Evolutionary conservation across 2,888 invertebrate species (phyloP), one percentile per base, ranked within the genome.

Genomic region (Salpingus planirostris): DNA sequence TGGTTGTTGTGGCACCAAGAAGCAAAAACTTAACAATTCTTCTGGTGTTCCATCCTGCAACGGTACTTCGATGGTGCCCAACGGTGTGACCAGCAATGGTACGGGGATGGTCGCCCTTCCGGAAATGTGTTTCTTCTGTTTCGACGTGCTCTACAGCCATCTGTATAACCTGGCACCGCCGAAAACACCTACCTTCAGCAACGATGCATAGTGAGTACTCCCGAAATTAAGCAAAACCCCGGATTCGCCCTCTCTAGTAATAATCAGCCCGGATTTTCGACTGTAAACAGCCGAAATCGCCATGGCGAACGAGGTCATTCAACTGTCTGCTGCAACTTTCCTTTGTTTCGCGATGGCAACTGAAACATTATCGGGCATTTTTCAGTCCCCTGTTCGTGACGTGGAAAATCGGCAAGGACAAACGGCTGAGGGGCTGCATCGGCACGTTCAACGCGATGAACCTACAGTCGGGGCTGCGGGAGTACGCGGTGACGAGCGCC

Each of bases 111-210:
- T 92, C 49, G 90, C 88, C 50, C 78, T 82, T 64, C 84, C 86
- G 44, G 95, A 96, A 66, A 98, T 98, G 97, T 93, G 93, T 65
- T 90, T 87, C 74, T 97, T 88, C 73, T 98, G 98, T 77, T 98
- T 97, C 74, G 97, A 98, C 71, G 93, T 96, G 54, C 80, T 98
- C 48, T 87, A 93, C 68, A 81, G 84, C 67, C 90, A 95, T 70
- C 76, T 98, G 57, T 85, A 93, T 69, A 88, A 85, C 64, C 76
- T 88, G 64, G 91, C 93, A 52, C 84, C 89, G 50, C 96, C 96
- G 49, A 85, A 84, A 65, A 75, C 81, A 52, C 92, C 95, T 57
- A 76, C 79, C 66, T 96, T 97, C 68, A 86, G 88, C 60, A 93
- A 95, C 65, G 92, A 93, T 61, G 81, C 90, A 63, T 93, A 83